Evolutionary conservation across 92 coral and sea anemone species (phyloP), one percentile per base, ranked within the genome.

Genomic region (Nematostella vectensis): DNA sequence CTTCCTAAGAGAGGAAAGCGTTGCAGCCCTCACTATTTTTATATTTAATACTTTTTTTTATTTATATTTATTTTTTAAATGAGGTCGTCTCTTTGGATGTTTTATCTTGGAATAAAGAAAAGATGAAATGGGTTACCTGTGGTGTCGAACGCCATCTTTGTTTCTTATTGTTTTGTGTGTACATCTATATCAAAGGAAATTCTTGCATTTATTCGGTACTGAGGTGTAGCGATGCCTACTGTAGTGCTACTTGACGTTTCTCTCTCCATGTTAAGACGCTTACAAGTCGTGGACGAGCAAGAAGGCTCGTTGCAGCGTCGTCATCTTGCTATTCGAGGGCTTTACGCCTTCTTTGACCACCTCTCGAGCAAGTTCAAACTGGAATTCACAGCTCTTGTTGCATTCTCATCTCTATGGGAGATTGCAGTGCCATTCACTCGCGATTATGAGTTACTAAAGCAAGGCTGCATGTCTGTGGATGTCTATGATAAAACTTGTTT

Each of bases 361-460:
- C 67, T 93, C 11, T 61, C 85, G 19, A 80, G 75, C 67, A 86
- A 86, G 55, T 93, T 88, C 61, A 87, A 74, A 67, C 83, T 93
- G 21, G 99, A 93, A 40, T 93, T 93, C 40, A 87, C 96, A 0
- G 96, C 99, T 2, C 69, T 93, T 63, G 70, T 93, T 43, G 99
- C 99, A 16, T 93, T 86, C 52, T 93, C 99, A 3, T 93, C 96
- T n/a, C 80, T 93, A 16, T 93, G 99, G 99, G 99, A 93, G 70
- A 86, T 93, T 12, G 99, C 81, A 17, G 96, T 93, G 16, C 99
- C 93, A n/a, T 93, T 93, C 53, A 93, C 99, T 8, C 57, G 99
- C 29, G 99, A 93, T 43, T 86, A 93, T 29, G 93, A 93, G 29
- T 48, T 86, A n/a, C 63, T 93, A n/a, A 93, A 93, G 61, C 96